Base-by-base conservation (phyloP, 2,797 vertebrate species). In the Lithobates pipiens region DNA sequence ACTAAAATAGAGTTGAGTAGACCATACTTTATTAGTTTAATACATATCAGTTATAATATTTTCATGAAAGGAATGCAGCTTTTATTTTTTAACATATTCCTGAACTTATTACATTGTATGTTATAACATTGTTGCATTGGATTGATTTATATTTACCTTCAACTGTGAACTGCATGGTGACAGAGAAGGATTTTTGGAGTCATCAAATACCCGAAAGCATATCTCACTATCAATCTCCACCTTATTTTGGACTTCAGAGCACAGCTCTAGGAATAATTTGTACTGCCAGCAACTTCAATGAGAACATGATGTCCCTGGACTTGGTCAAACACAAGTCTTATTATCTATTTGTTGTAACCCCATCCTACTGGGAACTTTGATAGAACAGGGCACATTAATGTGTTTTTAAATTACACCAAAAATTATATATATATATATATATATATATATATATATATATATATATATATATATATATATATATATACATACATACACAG, bases 201-300 rank as follows among this genome's bases (percentile, higher is more conserved):
- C 71, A 68, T 76, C 72, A 68, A 72, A 83, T 46, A 68, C 13
- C 83, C 36, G 29, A 82, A 0, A 50, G 32, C 10, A 76, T 61
- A 82, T 39, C n/a, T 73, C 21, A 27, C 77, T 46, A 73, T 73
- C 5, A 72, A 50, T 73, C 25, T 61, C 50, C 32, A 65, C 77
- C 46, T 36, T 39, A 80, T 34, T 74, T 85, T 85, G 83, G 76
- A 85, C 76, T 74, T 79, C 83, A 46, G 76, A 50, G 36, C 69
- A 79, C 68, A 85, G 83, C 32, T 78, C 69, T 61, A 74, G 76
- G 27, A 79, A 85, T 85, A 72, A 42, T 29, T 29, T 85, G 76
- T 85, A 46, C 83, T 85, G 76, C 76, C 83, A 85, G 42, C 8
- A 79, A 65, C 36, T 65, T 79, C 50, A 65, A 73, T 85, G 77